Evolutionary conservation across 2,797 vertebrate species (phyloP), one percentile per base, ranked within the genome.

Genomic region (Acomys russatus): DNA sequence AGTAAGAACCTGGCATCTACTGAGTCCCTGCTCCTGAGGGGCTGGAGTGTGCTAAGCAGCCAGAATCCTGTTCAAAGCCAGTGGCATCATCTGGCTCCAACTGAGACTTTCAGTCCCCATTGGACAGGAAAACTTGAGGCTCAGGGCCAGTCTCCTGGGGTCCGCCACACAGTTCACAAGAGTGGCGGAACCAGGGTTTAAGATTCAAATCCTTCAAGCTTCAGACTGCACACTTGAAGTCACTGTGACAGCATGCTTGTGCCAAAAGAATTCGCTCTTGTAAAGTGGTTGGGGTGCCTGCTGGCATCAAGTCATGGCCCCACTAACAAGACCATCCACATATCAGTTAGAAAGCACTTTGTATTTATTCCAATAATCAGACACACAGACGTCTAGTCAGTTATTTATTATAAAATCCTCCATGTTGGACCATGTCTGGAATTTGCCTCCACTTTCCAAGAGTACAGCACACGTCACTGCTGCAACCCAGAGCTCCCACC

Each of bases 181-280:
- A 79, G 38, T 4, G 15, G 64, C 35, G 83, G 71, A 18, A 28
- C 6, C 7, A 3, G 33, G 70, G 54, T 88, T 78, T 85, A 63
- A 86, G 20, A 51, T 35, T 38, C 25, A 44, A 12, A 6, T 30
- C 85, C 17, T 35, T 20, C 1, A 1, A 20, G 51, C 64, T 49
- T 33, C 61, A n/a, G 14, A 35, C 18, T 25, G 33, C 25, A n/a
- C 51, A 2, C 54, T 23, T 14, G 49, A 23, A 56, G 51, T 73
- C 23, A 12, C 20, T 6, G 5, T 1, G 54, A 11, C 0, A 7
- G 1, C 8, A 38, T 1, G 9, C 49, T 88, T 11, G 0, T 0
- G 22, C 11, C 8, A 77, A 33, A 33, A 33, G 59, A n/a, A 11
- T 23, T 20, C 2, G 7, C 20, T 14, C n/a, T 14, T 70, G 33